Percentiles rank a stretch among this genome's conserved stretches.
Conservation (phyloP, 2,113 vertebrate genomes). For the Leptobrachium leishanense region DNA sequence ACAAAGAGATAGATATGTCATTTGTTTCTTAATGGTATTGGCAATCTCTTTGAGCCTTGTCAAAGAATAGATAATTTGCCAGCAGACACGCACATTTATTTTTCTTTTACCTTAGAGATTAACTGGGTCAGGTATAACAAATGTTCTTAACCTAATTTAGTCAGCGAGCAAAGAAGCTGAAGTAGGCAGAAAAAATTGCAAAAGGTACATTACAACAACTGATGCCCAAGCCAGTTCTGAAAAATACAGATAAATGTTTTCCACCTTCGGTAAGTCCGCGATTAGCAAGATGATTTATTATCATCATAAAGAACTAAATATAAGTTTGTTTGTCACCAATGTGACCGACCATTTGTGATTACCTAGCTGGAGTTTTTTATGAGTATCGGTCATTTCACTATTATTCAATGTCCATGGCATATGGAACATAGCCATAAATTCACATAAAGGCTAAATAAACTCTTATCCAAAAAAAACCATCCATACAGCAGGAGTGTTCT, state of each 20-base stretch:
- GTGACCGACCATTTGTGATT: not conserved
- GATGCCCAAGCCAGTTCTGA: slow-evolving; percentile 8
- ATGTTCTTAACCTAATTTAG: slow-evolving; percentile 47
- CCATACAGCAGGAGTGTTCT: not conserved
- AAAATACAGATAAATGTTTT: slow-evolving; percentile 35
- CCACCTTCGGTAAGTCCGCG: slow-evolving; percentile 16
- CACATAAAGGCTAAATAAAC: not conserved
- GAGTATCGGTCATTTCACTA: not conserved
- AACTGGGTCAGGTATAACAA: slow-evolving; percentile 50
- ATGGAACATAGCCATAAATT: not conserved
- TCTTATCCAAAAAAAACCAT: not conserved
- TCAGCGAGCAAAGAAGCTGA: slow-evolving; percentile 44
- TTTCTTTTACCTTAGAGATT: slow-evolving; percentile 46
- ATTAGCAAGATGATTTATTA: slow-evolving; percentile 15
- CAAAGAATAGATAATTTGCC: slow-evolving; percentile 43
- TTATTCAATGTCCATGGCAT: not conserved
- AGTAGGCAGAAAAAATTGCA: slow-evolving; percentile 38
- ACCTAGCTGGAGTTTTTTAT: not conserved
- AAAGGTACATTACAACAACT: slow-evolving; percentile 38
- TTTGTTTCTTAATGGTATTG: not conserved
- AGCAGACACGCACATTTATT: slow-evolving; percentile 39
- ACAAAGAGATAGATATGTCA: no score
- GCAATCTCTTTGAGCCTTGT: slow-evolving; percentile 23
- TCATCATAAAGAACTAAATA: slow-evolving; percentile 27
- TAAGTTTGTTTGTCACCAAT: slow-evolving; percentile 10